Evolutionary conservation across 2,888 invertebrate species (phyloP), one percentile per base, ranked within the genome.

Genomic region (Doris montereyensis): DNA sequence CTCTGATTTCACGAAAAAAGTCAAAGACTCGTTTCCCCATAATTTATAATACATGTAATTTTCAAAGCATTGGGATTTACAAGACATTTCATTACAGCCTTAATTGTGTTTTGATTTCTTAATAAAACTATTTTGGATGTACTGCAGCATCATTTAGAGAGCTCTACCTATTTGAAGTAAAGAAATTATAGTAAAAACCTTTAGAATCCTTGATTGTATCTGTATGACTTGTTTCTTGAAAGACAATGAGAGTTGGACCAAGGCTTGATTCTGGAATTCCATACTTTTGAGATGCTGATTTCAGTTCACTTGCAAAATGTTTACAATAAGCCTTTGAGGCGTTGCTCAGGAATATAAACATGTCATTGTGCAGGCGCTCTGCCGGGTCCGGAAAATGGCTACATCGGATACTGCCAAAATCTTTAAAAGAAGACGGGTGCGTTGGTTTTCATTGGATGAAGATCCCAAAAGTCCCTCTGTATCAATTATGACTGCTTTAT

Each of bases 371-470:
- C 58, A 96, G 90, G 73, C 95, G 93, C 88, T 95, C 95, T 0
- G 95, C 94, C 95, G 93, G 10, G 95, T 95, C 78, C 95, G 93
- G 90, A 95, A 96, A 71, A 96, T 94, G 0, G 96, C 94, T 82
- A 96, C 93, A 91, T 96, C 96, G 1, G 95, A 95, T 74, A 96
- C 94, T 3, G 96, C 96, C n/a, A 96, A 92, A 74, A 96, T 94
- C 92, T 95, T 96, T 35, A 96, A 91, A 70, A 96, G 91, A 75
- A 96, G 93, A 72, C 95, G 93, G 82, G 94, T 95, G 76, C 94
- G 91, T 88, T 94, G 94, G 85, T 94, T 94, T 84, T 94, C 94
- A 86, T 94, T 93, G 79, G 91, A 90, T 1, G 94, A 93, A 26
- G 92, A 92, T 83, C 95, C 95, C 76, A 90, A 91, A 67, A 96